These are phyloP conservation scores for Caenorhabditis panamensis DNA, from an alignment of 2,888 invertebrate species.

Conservation along the genomic window DNA sequence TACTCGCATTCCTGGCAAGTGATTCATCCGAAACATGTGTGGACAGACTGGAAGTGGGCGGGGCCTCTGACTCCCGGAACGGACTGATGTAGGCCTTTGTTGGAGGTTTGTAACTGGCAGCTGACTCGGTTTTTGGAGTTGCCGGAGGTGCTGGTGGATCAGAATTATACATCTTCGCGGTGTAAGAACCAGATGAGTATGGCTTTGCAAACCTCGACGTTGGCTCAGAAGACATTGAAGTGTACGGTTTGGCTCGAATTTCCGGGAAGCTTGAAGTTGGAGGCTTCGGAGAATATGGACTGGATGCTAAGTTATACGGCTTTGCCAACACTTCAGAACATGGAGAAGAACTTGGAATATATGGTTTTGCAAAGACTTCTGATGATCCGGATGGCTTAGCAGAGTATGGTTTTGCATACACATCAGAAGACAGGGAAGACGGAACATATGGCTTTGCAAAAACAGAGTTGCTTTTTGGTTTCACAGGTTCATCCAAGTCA, in stretches of 20 bases:
- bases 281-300: background rate
- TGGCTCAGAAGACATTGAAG: background rate
- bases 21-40: conserved; percentile 58
- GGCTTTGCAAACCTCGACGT: background rate
- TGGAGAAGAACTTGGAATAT: conserved; percentile 15
- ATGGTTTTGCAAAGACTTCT: conserved; percentile 29
- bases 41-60: conserved; percentile 40
- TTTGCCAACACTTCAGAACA: conserved; percentile 12
- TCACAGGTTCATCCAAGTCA: conserved; percentile 36
- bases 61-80: conserved; percentile 12
- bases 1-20: conserved; percentile 47
- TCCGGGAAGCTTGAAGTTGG: conserved; percentile 45
- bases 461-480: conserved; percentile 7
- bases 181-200: background rate
- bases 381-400: background rate
- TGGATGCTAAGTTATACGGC: conserved; percentile 2
- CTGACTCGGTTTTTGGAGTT: conserved; percentile 19
- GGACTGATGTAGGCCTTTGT: conserved; percentile 25
- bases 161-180: conserved; percentile 2
- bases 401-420: background rate
- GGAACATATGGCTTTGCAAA: conserved; percentile 5
- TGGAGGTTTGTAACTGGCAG: background rate
- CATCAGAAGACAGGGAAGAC: background rate
- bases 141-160: background rate
- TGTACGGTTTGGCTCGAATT: conserved; percentile 15